phyloP scores from a whole-genome alignment of 1,140 invertebrate genomes.

The Platorchestia sp. region DNA sequence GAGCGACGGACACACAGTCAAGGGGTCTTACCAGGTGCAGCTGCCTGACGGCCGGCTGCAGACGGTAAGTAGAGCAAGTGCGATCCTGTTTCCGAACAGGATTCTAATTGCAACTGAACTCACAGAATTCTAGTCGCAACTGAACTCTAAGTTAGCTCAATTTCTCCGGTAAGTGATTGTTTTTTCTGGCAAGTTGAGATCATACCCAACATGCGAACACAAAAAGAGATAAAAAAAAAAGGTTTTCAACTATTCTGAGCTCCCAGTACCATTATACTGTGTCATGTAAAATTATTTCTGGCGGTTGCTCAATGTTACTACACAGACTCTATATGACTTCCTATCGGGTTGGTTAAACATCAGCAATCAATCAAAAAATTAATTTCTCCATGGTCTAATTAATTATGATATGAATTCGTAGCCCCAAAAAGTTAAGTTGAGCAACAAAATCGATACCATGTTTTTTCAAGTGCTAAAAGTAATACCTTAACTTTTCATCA shows the following conservation, averaged over 20 bases:
- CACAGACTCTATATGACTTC: neutral
- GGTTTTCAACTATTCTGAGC: neutral
- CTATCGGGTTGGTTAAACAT: neutral
- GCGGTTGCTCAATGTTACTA: neutral
- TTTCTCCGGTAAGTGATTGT: too few relatives aligned
- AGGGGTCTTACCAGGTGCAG: conserved; percentile 67
- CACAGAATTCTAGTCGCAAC: neutral
- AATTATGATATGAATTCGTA: too few relatives aligned
- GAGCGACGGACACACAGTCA: conserved; percentile 67
- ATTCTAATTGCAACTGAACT: too few relatives aligned
- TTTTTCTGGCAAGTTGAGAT: neutral
- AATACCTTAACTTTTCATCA: too few relatives aligned
- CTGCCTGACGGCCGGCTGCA: conserved; percentile 69
- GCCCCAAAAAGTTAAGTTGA: too few relatives aligned
- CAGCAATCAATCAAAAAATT: too few relatives aligned
- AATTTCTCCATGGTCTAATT: too few relatives aligned
- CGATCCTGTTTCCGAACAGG: too few relatives aligned
- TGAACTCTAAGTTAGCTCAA: too few relatives aligned
- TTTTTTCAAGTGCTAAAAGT: too few relatives aligned
- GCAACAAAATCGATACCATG: too few relatives aligned
- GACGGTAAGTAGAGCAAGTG: conserved; percentile 60
- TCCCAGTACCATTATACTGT: neutral
- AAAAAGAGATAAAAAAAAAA: neutral
- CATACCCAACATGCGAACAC: neutral
- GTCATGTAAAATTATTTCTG: neutral